phyloP scores from a whole-genome alignment of 2,113 vertebrate genomes.

The Crocuta crocuta region DNA sequence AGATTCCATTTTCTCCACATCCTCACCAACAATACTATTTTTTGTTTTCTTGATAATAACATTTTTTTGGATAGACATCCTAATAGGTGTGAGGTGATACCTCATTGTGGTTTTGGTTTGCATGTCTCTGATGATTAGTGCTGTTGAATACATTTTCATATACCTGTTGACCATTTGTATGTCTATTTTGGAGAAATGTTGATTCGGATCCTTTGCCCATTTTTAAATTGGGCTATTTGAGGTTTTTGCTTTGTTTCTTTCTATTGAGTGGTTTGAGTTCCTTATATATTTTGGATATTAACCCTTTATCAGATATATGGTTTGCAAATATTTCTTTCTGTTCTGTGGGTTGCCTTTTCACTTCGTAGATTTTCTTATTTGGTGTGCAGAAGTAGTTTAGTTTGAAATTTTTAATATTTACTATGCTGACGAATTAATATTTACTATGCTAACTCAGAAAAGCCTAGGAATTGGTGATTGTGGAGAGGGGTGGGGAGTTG shows the following conservation, averaged over 20 bases:
- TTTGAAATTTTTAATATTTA: background rate
- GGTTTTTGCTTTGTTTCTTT: background rate
- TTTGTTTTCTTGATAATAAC: background rate
- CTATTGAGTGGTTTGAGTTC: background rate
- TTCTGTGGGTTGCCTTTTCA: background rate
- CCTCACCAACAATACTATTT: background rate
- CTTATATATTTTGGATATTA: background rate
- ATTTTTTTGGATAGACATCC: no score
- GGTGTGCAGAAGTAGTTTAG: background rate
- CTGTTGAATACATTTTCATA: background rate
- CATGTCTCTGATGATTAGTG: background rate
- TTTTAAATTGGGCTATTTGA: background rate
- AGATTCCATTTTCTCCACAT: background rate
- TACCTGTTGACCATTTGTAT: background rate
- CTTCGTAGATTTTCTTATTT: background rate
- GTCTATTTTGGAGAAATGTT: background rate
- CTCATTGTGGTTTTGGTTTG: background rate
- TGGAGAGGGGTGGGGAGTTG: background rate
- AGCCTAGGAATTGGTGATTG: background rate
- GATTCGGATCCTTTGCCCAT: background rate
- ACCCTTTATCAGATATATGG: background rate
- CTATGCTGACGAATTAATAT: no score
- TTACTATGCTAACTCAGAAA: background rate
- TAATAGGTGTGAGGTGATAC: background rate
- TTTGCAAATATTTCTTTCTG: background rate